Conservation (phyloP, 2,888 invertebrate species). For the Tridacna gigas region DNA sequence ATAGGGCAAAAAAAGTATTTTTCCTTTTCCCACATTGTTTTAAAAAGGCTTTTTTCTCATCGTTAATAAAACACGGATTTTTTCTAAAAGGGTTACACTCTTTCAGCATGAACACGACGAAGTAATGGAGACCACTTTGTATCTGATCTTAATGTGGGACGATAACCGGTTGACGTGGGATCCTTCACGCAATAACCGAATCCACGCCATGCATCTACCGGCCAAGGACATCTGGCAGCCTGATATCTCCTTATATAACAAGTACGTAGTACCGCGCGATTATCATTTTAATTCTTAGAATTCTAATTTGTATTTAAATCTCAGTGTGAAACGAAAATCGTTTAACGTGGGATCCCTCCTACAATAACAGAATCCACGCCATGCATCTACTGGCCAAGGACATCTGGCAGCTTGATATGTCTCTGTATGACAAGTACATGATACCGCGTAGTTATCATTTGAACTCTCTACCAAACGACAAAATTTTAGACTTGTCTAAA, state of each 20-base stretch:
- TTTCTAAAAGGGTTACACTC: no score
- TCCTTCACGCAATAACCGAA: conserved; percentile 69
- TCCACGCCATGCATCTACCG: conserved; percentile 74
- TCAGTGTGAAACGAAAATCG: no score
- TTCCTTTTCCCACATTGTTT: background rate
- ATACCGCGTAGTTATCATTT: no score
- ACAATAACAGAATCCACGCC: conserved; percentile 67
- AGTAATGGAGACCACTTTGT: conserved; percentile 69
- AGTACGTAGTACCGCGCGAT: conserved; percentile 65
- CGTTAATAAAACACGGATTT: no score
- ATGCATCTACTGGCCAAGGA: conserved; percentile 73
- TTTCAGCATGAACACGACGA: conserved; percentile 73
- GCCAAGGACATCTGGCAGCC: conserved; percentile 78
- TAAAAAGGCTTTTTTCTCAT: background rate
- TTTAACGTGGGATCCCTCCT: no score
- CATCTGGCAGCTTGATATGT: conserved; percentile 81
- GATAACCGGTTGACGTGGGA: conserved; percentile 80
- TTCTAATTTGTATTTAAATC: no score
- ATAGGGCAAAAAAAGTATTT: no score
- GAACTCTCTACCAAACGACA: no score
- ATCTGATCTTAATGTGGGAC: conserved; percentile 77
- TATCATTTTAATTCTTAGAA: no score
- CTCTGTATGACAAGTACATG: no score
- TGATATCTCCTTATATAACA: conserved; percentile 79
- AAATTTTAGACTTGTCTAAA: no score